A percentile compares a stretch with the other conserved stretches of the same genome.
phyloP scores from a whole-genome alignment of 2,113 vertebrate genomes.

The Aspidoscelis tigris region DNA sequence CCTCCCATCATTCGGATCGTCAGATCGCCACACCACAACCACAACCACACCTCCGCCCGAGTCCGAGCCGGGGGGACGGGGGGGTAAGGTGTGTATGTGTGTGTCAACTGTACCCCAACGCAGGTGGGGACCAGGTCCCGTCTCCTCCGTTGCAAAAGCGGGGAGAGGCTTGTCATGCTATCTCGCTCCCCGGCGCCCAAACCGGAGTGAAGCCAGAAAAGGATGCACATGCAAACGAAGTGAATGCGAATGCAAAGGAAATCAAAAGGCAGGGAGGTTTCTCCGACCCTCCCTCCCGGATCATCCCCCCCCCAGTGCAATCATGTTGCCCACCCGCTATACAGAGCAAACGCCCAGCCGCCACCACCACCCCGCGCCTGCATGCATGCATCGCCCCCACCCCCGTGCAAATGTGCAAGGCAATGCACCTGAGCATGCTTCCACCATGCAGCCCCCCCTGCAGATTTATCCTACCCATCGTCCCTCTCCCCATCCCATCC shows the following conservation, averaged over 20 bases:
- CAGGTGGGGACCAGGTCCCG: no score
- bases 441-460: background rate
- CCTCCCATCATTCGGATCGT: no score
- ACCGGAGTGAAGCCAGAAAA: background rate
- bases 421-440: background rate
- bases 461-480: background rate
- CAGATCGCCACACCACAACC: no score
- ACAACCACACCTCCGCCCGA: no score
- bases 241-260: background rate
- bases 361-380: background rate
- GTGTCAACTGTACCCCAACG: no score
- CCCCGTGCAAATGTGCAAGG: background rate
- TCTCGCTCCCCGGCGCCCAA: no score
- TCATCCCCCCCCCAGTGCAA: background rate
- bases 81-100: no score
- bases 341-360: background rate
- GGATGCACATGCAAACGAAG: background rate
- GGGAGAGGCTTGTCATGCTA: no score
- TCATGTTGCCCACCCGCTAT: background rate
- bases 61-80: no score
- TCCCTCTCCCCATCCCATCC: background rate
- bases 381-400: background rate
- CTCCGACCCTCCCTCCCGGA: background rate
- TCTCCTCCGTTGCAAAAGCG: no score
- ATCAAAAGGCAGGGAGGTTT: background rate